A percentile compares a stretch with the other conserved stretches of the same genome.
Conservation (phyloP, 2,888 invertebrate species). For the Ectobius pallidus region DNA sequence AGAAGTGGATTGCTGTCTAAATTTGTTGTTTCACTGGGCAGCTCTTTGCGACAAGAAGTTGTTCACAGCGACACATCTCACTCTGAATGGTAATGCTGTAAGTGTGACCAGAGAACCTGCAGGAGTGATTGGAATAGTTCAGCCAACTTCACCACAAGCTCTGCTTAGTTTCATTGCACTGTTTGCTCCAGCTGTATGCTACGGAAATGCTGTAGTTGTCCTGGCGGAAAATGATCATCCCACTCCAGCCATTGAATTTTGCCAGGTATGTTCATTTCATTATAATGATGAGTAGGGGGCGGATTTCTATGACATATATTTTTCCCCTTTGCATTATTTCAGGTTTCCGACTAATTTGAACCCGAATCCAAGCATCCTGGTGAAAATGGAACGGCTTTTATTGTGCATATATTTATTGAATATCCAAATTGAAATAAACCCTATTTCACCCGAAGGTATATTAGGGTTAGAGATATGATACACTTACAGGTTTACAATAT, state of each 20-base stretch:
- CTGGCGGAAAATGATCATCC: conserved; percentile 21
- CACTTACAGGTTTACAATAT: too few relatives aligned
- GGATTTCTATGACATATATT: too few relatives aligned
- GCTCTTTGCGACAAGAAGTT: conserved; percentile 28
- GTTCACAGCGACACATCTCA: not conserved
- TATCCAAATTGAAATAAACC: too few relatives aligned
- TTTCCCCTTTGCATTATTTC: too few relatives aligned
- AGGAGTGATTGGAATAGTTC: conserved; percentile 30
- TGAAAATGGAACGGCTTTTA: too few relatives aligned
- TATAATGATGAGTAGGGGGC: too few relatives aligned
- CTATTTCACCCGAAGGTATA: too few relatives aligned
- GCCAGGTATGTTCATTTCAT: conserved; percentile 5
- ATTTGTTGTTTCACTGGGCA: conserved; percentile 33
- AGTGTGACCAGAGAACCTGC: conserved; percentile 20
- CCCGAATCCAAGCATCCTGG: too few relatives aligned
- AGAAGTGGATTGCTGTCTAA: conserved; percentile 8
- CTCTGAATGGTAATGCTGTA: not conserved
- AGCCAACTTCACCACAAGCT: not conserved
- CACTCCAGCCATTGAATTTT: conserved; percentile 27
- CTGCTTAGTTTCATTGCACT: conserved; percentile 14
- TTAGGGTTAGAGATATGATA: too few relatives aligned
- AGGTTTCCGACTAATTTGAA: too few relatives aligned
- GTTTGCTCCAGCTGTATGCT: conserved; percentile 27
- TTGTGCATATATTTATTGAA: too few relatives aligned
- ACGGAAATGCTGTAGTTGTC: conserved; percentile 32